Percentiles rank a stretch among this genome's conserved stretches.
Conservation (phyloP, 1,140 invertebrate species). For the Chelonus insularis region DNA sequence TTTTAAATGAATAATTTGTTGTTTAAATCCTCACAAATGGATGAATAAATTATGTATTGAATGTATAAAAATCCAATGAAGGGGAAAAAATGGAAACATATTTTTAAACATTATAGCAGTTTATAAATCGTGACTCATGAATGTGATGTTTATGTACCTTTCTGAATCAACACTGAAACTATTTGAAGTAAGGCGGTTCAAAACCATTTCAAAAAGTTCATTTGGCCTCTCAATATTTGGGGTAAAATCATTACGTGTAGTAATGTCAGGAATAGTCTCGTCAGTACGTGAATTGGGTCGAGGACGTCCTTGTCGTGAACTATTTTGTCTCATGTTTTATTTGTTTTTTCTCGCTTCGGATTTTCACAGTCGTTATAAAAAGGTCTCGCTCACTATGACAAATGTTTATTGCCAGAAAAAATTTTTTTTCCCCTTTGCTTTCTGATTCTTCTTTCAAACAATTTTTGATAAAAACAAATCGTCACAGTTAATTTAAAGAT, state of each 20-base stretch:
- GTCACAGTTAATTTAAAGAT: too few relatives aligned
- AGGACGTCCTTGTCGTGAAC: constrained; percentile 38
- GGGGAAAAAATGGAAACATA: too few relatives aligned
- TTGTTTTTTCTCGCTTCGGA: neutral
- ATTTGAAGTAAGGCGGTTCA: constrained; percentile 39
- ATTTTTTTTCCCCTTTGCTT: neutral
- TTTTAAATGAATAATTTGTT: too few relatives aligned
- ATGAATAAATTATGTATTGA: too few relatives aligned
- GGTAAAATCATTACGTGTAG: constrained; percentile 37
- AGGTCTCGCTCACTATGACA: too few relatives aligned
- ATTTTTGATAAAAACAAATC: too few relatives aligned
- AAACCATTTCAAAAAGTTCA: constrained; percentile 36
- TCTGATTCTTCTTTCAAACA: neutral
- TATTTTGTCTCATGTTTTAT: constrained; percentile 44
- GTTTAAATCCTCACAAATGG: too few relatives aligned
- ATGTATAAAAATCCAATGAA: too few relatives aligned
- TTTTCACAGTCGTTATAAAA: neutral
- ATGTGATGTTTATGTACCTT: constrained; percentile 12
- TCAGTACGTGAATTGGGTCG: constrained; percentile 44
- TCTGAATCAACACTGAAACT: constrained; percentile 30
- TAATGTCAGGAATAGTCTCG: constrained; percentile 36
- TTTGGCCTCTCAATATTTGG: constrained; percentile 37
- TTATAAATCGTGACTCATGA: too few relatives aligned
- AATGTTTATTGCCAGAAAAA: too few relatives aligned
- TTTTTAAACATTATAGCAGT: too few relatives aligned